Percentiles rank a stretch among this genome's conserved stretches.
These are phyloP conservation scores for Cyphomyrus plagiostoma DNA, from an alignment of 2,113 vertebrate species.

Conservation along the genomic window DNA sequence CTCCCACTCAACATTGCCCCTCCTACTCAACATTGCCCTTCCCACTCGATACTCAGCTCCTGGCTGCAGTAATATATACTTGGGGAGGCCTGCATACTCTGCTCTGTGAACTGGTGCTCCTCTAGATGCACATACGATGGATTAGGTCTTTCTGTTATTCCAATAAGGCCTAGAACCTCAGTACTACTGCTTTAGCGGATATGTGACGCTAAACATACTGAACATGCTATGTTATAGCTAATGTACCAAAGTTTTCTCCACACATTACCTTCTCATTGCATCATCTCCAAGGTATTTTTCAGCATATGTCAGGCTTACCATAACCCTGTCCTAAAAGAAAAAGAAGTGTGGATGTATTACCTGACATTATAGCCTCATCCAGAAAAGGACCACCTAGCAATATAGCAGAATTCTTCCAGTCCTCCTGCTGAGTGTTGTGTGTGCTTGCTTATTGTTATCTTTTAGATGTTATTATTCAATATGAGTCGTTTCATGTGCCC, in stretches of 20 bases:
- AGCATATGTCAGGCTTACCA: not conserved
- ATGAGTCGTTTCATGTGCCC: not conserved
- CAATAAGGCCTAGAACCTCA: not conserved
- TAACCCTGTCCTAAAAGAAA: not conserved
- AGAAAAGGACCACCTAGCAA: not conserved
- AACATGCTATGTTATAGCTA: not conserved
- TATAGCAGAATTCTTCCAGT: not conserved
- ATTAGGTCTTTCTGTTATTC: not conserved
- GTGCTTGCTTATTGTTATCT: not conserved
- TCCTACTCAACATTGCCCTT: too few species aligned
- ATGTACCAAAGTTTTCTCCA: not conserved
- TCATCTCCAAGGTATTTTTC: not conserved
- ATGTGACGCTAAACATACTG: not conserved
- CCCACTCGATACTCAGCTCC: too few species aligned
- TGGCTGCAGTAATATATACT: too few species aligned
- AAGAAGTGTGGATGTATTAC: not conserved
- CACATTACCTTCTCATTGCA: not conserved
- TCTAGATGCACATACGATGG: not conserved
- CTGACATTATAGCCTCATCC: not conserved
- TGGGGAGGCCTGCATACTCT: not conserved
- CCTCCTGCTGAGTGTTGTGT: not conserved
- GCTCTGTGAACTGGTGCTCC: not conserved
- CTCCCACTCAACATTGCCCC: too few species aligned
- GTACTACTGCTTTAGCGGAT: not conserved
- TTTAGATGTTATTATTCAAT: not conserved